Conservation (phyloP, 2,888 invertebrate species). For the Erebia palarica region DNA sequence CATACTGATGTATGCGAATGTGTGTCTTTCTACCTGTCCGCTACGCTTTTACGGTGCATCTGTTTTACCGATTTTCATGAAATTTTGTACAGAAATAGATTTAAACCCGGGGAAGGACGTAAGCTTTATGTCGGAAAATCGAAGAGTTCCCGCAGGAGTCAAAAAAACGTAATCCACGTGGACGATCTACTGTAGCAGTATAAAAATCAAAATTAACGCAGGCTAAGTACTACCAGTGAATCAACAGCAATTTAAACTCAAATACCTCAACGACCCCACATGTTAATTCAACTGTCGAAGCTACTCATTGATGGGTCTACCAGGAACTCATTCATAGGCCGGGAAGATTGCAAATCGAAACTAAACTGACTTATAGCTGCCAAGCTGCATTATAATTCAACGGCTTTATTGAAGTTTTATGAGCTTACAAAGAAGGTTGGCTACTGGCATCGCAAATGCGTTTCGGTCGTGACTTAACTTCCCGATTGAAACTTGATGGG, state of each 20-base stretch:
- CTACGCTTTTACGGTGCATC: too few relatives aligned
- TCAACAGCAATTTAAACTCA: not conserved
- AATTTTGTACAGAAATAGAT: too few relatives aligned
- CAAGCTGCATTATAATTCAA: slow-evolving; percentile 68
- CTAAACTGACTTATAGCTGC: slow-evolving; percentile 62
- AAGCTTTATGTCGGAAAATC: too few relatives aligned
- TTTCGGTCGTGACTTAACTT: slow-evolving; percentile 69
- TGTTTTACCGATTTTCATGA: too few relatives aligned
- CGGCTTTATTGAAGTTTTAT: slow-evolving; percentile 78
- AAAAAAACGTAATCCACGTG: too few relatives aligned
- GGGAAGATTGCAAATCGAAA: slow-evolving; percentile 62
- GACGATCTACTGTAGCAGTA: too few relatives aligned
- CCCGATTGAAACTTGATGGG: slow-evolving; percentile 68
- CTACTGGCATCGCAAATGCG: slow-evolving; percentile 70
- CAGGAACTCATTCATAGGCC: slow-evolving; percentile 39
- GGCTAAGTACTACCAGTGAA: not conserved
- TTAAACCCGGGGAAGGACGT: too few relatives aligned
- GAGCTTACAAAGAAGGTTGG: slow-evolving; percentile 68
- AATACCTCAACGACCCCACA: slow-evolving; percentile 7
- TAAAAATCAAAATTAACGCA: not conserved
- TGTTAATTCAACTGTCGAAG: slow-evolving; percentile 16
- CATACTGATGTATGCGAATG: too few relatives aligned
- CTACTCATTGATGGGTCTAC: slow-evolving; percentile 38
- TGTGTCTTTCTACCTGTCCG: too few relatives aligned
- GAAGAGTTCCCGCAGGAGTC: too few relatives aligned